Base-by-base conservation (phyloP, 2,113 vertebrate genomes). In the Mirounga angustirostris region DNA sequence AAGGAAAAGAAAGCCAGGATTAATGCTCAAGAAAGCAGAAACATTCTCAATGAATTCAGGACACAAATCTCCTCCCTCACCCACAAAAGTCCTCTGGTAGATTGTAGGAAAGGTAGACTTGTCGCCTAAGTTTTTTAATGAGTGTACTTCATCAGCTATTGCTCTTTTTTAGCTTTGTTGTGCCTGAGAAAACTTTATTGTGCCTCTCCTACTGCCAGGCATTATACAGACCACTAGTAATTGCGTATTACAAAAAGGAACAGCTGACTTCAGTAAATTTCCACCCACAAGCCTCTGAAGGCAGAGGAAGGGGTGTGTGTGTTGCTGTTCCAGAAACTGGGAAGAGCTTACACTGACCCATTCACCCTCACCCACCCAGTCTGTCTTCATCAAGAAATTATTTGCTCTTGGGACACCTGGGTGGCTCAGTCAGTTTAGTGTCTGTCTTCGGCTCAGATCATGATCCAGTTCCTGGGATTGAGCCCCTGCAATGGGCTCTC, bases 11-110 rank as follows among this genome's bases (percentile, higher is more conserved):
- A 89, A 33, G 36, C 5, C 56, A 84, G 22, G 61, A 67, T 81
- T 61, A 54, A 54, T n/a, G 54, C 59, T 91, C 43, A 50, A 93
- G 86, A 63, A 92, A 46, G 86, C 11, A 92, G 46, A 92, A 91
- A 94, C 24, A 88, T 50, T 58, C 93, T 89, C 22, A 63, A 13
- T 87, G 73, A 92, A n/a, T 67, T 4, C 4, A 67, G 54, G 21
- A 73, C 3, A 33, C 5, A 33, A 69, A 50, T 78, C 22, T 90
- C 13, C n/a, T 16, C 76, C 87, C 19, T 84, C 56, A n/a, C 13
- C 10, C 5, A 58, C 12, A 21, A 7, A 26, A 76, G 43, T 33
- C 61, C n/a, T 40, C 4, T 67, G 12, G 91, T 76, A 52, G 84
- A 82, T 73, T 43, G 2, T 1, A 82, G 50, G 12, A 78, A 78